A percentile compares a stretch with the other conserved stretches of the same genome.
These are phyloP conservation scores for Nebria brevicollis DNA, from an alignment of 2,888 invertebrate species.

Conservation along the genomic window DNA sequence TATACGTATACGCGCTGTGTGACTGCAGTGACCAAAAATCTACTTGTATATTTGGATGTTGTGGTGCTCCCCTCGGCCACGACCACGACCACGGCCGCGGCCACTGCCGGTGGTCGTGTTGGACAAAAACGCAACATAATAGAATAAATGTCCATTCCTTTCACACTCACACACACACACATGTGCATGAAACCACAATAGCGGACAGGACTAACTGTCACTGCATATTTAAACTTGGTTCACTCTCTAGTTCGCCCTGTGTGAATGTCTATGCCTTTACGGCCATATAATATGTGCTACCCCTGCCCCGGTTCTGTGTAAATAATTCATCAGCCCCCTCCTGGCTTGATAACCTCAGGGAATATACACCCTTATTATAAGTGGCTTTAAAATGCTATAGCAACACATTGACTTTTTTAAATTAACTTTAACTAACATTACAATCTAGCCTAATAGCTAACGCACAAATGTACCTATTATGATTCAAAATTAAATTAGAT, in stretches of 20 bases:
- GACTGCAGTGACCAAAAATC: neutral
- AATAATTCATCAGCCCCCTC: constrained; percentile 41
- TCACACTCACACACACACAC: constrained; percentile 19
- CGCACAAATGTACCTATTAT: no score
- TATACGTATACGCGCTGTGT: neutral
- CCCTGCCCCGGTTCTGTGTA: constrained; percentile 36
- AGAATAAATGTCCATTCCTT: constrained; percentile 18
- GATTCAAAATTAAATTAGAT: no score
- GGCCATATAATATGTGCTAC: constrained; percentile 19
- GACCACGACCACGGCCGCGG: neutral
- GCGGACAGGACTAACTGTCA: constrained; percentile 35
- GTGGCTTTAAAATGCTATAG: no score
- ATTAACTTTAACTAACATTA: no score
- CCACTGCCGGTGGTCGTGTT: constrained; percentile 13
- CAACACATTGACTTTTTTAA: no score
- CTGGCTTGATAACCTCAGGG: neutral
- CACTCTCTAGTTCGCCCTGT: constrained; percentile 4
- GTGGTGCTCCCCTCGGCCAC: neutral
- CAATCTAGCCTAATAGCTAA: no score
- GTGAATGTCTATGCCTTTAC: constrained; percentile 20
- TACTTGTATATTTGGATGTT: constrained; percentile 13
- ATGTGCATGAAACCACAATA: neutral
- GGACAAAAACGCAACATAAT: constrained; percentile 12
- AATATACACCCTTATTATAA: neutral
- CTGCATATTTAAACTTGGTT: constrained; percentile 41